Conservation (phyloP, 2,113 vertebrate species). For the Morone chrysops region DNA sequence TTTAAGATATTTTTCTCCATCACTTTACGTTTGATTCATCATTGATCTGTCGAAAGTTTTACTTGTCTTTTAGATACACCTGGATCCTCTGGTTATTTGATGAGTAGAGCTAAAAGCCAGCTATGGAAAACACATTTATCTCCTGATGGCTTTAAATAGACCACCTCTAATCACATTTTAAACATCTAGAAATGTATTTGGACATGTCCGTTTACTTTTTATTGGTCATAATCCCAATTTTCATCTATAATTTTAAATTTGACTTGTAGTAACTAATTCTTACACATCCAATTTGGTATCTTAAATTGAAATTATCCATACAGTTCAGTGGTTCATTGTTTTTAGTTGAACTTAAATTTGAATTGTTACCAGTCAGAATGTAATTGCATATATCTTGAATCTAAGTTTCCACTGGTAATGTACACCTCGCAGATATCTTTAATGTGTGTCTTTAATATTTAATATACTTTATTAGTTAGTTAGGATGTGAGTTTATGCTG, state of each 20-base stretch:
- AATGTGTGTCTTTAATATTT: not conserved
- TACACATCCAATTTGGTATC: not conserved
- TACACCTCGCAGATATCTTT: not conserved
- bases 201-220: not conserved
- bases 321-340: not conserved
- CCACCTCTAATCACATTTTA: not conserved
- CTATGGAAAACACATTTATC: not conserved
- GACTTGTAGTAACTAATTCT: too few species aligned
- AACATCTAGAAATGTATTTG: not conserved
- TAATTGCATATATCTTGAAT: not conserved
- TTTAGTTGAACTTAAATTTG: not conserved
- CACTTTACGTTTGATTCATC: slow-evolving; percentile 17
- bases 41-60: not conserved
- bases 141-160: not conserved
- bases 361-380: not conserved
- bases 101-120: not conserved
- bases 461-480: not conserved
- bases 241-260: not conserved
- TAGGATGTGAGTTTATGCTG: not conserved
- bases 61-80: not conserved
- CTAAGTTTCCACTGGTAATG: not conserved
- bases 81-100: not conserved
- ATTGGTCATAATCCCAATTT: not conserved
- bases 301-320: not conserved
- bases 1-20: slow-evolving; percentile 55